phyloP scores from a whole-genome alignment of 2,797 vertebrate genomes.

The Phylloscopus collybita region DNA sequence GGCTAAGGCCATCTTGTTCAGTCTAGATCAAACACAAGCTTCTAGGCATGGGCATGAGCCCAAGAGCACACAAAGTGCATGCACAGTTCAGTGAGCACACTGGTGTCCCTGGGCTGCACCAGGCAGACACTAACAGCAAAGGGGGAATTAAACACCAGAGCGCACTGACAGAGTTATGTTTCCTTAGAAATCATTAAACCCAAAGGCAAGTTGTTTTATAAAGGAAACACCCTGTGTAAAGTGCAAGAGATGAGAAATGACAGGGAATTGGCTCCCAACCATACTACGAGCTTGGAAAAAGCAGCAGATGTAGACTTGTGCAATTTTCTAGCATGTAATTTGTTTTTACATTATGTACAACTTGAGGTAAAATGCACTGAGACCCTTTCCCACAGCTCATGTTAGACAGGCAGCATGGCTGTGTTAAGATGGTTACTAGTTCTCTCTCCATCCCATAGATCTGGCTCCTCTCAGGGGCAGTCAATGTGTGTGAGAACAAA shows the following conservation, averaged over 20 bases:
- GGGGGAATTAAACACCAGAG: constrained; percentile 32
- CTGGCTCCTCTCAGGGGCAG: background rate
- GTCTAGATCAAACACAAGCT: constrained; percentile 55
- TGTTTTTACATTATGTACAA: constrained; percentile 26
- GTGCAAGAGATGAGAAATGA: constrained; percentile 56
- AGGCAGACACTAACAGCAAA: constrained; percentile 28
- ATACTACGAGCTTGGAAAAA: background rate
- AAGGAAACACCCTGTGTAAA: constrained; percentile 54
- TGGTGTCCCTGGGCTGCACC: constrained; percentile 37
- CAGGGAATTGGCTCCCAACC: constrained; percentile 49
- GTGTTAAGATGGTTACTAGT: background rate
- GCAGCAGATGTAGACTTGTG: constrained; percentile 27
- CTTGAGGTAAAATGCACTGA: background rate
- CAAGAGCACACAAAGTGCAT: constrained; percentile 22
- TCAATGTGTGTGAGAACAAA: background rate
- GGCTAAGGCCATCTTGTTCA: constrained; percentile 52
- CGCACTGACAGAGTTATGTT: constrained; percentile 50
- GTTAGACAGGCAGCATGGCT: background rate
- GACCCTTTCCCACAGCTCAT: background rate
- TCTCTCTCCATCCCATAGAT: rapidly evolving
- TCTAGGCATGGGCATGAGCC: constrained; percentile 46
- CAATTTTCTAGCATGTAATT: constrained; percentile 20
- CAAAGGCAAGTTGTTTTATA: constrained; percentile 64
- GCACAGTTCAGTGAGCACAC: constrained; percentile 56
- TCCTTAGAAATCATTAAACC: constrained; percentile 64